phyloP scores from a whole-genome alignment of 2,797 vertebrate species.

The Pipistrellus nathusii region DNA sequence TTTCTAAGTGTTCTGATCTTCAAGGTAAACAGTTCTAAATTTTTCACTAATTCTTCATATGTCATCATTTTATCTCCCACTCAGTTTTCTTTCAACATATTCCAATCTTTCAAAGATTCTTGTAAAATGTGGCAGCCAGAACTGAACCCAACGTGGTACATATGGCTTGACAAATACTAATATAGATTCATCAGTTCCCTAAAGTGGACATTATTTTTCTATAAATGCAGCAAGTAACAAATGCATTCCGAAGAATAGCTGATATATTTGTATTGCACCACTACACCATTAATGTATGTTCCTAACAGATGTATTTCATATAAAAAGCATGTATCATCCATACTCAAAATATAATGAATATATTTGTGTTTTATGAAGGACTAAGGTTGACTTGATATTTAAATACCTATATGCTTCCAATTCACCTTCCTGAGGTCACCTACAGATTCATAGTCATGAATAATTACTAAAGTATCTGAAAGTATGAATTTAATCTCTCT shows the following conservation, averaged over 20 bases:
- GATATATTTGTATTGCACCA: conserved; percentile 59
- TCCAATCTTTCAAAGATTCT: conserved; percentile 54
- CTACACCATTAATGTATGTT: conserved; percentile 16
- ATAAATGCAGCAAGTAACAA: conserved; percentile 55
- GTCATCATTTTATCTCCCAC: conserved; percentile 51
- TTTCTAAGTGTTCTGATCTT: conserved; percentile 6
- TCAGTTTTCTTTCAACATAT: conserved; percentile 61
- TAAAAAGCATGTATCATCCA: conserved; percentile 35
- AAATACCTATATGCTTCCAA: conserved; percentile 30
- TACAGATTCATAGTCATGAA: conserved; percentile 1
- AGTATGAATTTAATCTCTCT: background rate
- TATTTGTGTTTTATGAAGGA: background rate
- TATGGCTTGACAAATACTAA: conserved; percentile 51
- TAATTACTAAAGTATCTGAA: conserved; percentile 26
- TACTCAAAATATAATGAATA: background rate
- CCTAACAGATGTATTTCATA: conserved; percentile 50
- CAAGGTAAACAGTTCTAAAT: conserved; percentile 60
- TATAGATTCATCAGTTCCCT: conserved; percentile 43
- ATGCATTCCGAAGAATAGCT: conserved; percentile 32
- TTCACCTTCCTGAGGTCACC: conserved; percentile 54
- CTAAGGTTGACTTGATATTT: background rate
- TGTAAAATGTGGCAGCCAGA: conserved; percentile 63
- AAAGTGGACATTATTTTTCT: conserved; percentile 52
- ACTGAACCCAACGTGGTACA: conserved; percentile 29
- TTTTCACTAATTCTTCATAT: conserved; percentile 37